Base-by-base conservation (phyloP, 2,113 vertebrate species). In the Coptodon rendalli region DNA sequence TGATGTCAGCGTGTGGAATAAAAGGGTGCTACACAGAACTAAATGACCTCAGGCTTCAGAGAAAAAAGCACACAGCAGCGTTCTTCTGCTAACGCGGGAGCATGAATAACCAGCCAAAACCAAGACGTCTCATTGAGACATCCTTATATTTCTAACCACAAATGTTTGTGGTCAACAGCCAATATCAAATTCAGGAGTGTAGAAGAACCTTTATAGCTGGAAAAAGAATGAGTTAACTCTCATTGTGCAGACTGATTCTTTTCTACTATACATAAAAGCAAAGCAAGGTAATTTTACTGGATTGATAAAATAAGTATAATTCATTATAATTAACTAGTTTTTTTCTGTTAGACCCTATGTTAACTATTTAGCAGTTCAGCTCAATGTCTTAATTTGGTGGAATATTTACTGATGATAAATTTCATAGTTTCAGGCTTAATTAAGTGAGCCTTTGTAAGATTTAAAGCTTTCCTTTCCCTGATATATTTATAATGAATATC, bases 1-100 rank as follows among this genome's bases (percentile, higher is more conserved):
- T 68, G 63, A 38, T 43, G 90, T 88, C 80, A 86, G 79, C 9
- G 43, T 57, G 34, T 59, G 84, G 79, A 92, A 93, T 89, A 85
- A 90, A 89, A 89, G 84, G n/a, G 34, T 43, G 82, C 83, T 90
- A 92, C 82, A 89, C n/a, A 88, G 57, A 59, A 90, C 91, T 86
- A 88, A 83, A 63, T 91, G 92, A 93, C 84, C 89, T 95, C 92
- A 93, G 59, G 85, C 89, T 85, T 53, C 61, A 89, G 80, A 88
- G 61, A 63, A 91, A 88, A 81, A 79, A 52, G 52, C 54, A 81
- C 73, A 91, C 84, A 86, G 31, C 83, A 63, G 54, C 14, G 80
- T 68, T 89, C 83, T 91, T 87, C 79, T 86, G 80, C 17, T 80
- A 68, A 54, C 8, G 63, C 71, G 10, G 19, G 27, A 31, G 29